phyloP scores from a whole-genome alignment of 2,888 invertebrate species.

The Agrotis clavis region DNA sequence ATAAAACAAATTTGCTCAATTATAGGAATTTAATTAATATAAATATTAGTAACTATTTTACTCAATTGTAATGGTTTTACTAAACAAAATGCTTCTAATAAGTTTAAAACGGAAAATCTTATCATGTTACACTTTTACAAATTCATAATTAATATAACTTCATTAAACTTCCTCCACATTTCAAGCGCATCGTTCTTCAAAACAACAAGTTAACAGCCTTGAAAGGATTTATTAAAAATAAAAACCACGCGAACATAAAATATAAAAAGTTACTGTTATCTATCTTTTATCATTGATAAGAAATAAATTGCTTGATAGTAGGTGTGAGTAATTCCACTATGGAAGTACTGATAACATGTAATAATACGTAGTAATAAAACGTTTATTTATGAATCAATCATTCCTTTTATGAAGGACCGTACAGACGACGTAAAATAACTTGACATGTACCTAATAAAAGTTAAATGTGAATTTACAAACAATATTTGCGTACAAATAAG shows the following conservation, averaged over 20 bases:
- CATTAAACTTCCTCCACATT: constrained; percentile 20
- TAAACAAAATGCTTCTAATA: neutral
- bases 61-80: too few species aligned
- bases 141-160: constrained; percentile 17
- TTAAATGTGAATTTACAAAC: neutral
- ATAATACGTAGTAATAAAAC: constrained; percentile 34
- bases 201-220: constrained; percentile 16
- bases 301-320: constrained; percentile 28
- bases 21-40: too few species aligned
- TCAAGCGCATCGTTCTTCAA: constrained; percentile 6
- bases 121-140: constrained; percentile 1
- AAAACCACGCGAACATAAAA: too few species aligned
- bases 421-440: neutral
- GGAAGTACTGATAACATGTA: constrained; percentile 34
- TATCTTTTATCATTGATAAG: constrained; percentile 44
- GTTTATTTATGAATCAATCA: constrained; percentile 43
- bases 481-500: neutral
- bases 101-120: neutral
- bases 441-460: too few species aligned
- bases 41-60: too few species aligned
- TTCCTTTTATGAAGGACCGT: constrained; percentile 19
- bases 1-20: too few species aligned
- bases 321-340: constrained; percentile 18
- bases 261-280: constrained; percentile 15
- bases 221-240: neutral